These are phyloP conservation scores for Odontesthes bonariensis DNA, from an alignment of 2,113 vertebrate genomes.

Conservation along the genomic window DNA sequence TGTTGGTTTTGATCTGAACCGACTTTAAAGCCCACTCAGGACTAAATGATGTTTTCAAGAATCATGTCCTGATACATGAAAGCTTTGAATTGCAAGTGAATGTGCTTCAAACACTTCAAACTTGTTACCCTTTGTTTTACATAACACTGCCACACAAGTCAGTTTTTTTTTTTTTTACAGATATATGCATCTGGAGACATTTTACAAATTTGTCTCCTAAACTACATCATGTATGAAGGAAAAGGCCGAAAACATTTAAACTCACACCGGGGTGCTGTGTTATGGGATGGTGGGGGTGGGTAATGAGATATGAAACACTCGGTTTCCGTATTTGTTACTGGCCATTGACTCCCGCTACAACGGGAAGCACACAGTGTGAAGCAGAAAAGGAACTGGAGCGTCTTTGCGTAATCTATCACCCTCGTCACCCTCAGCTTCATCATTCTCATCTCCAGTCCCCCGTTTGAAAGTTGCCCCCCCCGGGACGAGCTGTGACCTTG, in stretches of 20 bases:
- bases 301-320: conserved; percentile 58
- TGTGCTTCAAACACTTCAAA: too few relatives aligned
- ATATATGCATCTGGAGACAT: too few relatives aligned
- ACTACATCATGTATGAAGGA: neutral
- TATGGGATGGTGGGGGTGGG: conserved; percentile 24
- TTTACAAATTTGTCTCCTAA: neutral
- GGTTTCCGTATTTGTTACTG: conserved; percentile 31
- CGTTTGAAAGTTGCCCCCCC: conserved; percentile 14
- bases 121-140: too few relatives aligned
- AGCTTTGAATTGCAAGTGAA: too few relatives aligned
- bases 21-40: too few relatives aligned
- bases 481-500: conserved; percentile 56
- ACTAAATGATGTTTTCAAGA: too few relatives aligned
- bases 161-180: too few relatives aligned
- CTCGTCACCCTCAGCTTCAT: conserved; percentile 30
- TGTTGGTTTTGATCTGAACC: too few relatives aligned
- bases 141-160: too few relatives aligned
- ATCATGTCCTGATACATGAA: too few relatives aligned
- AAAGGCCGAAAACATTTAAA: conserved; percentile 19
- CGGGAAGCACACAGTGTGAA: neutral
- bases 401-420: conserved; percentile 42
- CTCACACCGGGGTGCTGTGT: conserved; percentile 42
- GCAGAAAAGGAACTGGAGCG: neutral
- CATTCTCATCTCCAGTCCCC: conserved; percentile 28
- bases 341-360: conserved; percentile 30